Conservation (phyloP, 1,140 invertebrate species). For the Drosophila nigrodunni region DNA sequence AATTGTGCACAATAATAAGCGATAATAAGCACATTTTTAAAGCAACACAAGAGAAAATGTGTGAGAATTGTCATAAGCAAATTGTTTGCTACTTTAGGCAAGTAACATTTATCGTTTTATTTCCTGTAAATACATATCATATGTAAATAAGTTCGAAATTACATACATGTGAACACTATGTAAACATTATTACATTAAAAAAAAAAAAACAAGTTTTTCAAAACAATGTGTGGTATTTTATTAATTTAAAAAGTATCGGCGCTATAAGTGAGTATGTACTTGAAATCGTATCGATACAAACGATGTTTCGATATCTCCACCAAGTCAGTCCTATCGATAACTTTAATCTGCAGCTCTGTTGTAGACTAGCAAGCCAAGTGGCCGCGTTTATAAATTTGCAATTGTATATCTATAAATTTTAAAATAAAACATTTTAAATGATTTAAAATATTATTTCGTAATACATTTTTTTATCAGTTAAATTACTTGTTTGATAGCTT, state of each 20-base stretch:
- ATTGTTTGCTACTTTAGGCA: conserved; percentile 72
- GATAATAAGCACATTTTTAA: conserved; percentile 36
- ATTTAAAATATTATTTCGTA: background rate
- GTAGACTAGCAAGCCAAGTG: conserved; percentile 13
- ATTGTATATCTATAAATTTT: conserved; percentile 1
- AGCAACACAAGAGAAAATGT: conserved; percentile 9
- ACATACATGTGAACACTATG: conserved; percentile 55
- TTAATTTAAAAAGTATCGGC: background rate
- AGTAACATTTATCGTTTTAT: conserved; percentile 73
- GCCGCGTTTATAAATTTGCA: conserved; percentile 28
- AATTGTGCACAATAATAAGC: conserved; percentile 49
- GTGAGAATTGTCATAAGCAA: conserved; percentile 66
- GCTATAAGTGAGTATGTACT: background rate
- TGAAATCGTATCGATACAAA: background rate
- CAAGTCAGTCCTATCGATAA: background rate
- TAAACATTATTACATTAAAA: conserved; percentile 58
- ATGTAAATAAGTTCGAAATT: conserved; percentile 80
- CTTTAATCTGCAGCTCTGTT: background rate
- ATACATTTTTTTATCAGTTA: background rate
- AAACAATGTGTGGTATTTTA: conserved; percentile 9
- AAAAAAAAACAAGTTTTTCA: conserved; percentile 46
- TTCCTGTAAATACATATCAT: conserved; percentile 76
- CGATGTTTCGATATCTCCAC: conserved; percentile 1
- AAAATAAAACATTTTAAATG: background rate
- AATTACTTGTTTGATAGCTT: background rate